Conservation (phyloP, 2,113 vertebrate species). For the Dipodomys stephensi region DNA sequence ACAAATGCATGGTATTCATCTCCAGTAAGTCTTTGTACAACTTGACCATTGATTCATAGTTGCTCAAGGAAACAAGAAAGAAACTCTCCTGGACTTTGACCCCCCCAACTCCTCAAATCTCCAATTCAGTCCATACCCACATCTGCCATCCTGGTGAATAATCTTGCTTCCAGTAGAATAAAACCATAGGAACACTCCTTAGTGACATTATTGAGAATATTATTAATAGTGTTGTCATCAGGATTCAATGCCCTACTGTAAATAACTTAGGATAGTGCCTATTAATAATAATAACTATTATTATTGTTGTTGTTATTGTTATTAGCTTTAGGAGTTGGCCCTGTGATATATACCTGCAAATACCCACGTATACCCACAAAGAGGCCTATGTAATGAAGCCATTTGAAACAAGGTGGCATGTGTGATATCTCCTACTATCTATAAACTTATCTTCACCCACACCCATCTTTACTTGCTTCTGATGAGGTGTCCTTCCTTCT, state of each 20-base stretch:
- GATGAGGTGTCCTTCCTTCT: constrained; percentile 51
- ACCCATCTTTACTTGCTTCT: constrained; percentile 58
- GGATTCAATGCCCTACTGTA: not conserved
- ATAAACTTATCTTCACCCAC: constrained; percentile 50
- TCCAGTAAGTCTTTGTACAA: not conserved
- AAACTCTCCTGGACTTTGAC: not conserved
- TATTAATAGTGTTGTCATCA: not conserved
- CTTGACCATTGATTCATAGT: not conserved
- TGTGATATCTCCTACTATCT: constrained; percentile 5
- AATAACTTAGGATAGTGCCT: not conserved
- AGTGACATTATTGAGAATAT: not conserved
- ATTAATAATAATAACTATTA: not conserved
- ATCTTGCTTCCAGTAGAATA: not conserved
- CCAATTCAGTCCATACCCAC: not conserved
- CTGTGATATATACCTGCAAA: constrained; percentile 2
- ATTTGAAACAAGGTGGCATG: not conserved
- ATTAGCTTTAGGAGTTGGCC: not conserved
- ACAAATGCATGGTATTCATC: not conserved
- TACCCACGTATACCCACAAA: not conserved
- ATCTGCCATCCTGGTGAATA: not conserved
- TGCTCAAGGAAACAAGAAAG: not conserved
- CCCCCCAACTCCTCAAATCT: not conserved
- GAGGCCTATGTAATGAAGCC: not conserved
- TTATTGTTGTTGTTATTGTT: not conserved
- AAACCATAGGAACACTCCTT: constrained; percentile 1